phyloP scores from a whole-genome alignment of 2,797 vertebrate species.

The Karalla daura region DNA sequence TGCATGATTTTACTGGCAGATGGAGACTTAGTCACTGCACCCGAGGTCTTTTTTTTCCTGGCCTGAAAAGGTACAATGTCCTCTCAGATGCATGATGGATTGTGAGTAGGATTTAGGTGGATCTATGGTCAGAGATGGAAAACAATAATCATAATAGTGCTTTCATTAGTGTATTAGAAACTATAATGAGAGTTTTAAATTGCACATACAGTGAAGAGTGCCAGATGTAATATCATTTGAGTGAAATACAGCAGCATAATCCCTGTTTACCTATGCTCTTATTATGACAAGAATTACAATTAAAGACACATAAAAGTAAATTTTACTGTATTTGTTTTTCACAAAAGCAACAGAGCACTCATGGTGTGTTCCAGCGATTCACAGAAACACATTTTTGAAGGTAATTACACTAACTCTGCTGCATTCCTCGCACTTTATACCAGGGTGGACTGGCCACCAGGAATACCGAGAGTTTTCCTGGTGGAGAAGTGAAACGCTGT shows the following conservation, averaged over 20 bases:
- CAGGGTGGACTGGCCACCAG: too few species aligned
- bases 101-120: not conserved
- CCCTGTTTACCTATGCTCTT: not conserved
- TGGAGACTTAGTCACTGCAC: too few species aligned
- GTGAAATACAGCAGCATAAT: not conserved
- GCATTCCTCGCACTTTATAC: too few species aligned
- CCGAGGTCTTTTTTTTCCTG: not conserved
- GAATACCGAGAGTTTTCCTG: too few species aligned
- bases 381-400: not conserved
- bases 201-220: not conserved
- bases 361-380: not conserved
- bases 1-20: too few species aligned
- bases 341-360: not conserved
- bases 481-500: too few species aligned
- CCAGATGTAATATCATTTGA: not conserved
- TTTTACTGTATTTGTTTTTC: not conserved
- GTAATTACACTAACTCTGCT: not conserved
- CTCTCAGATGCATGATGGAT: not conserved
- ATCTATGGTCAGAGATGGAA: too few species aligned
- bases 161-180: too few species aligned
- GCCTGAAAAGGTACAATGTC: not conserved
- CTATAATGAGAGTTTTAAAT: not conserved
- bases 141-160: too few species aligned
- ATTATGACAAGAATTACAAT: not conserved
- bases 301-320: not conserved